Conservation (phyloP, 2,888 invertebrate genomes). For the Orgyia antiqua region DNA sequence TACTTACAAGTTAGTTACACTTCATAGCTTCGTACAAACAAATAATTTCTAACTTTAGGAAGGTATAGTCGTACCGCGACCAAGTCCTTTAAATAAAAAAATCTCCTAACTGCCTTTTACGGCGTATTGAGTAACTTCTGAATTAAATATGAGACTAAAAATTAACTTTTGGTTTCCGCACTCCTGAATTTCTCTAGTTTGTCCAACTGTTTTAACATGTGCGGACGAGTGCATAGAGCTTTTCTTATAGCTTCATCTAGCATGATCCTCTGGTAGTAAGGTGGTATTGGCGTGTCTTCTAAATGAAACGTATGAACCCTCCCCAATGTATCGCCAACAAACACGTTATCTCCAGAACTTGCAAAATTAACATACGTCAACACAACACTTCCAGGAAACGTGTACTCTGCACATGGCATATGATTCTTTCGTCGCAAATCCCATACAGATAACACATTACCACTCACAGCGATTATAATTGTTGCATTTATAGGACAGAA, state of each 20-base stretch:
- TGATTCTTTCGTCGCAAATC: slow-evolving; percentile 85
- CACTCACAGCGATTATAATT: slow-evolving; percentile 82
- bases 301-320: slow-evolving; percentile 82
- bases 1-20: too few relatives aligned
- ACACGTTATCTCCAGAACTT: slow-evolving; percentile 81
- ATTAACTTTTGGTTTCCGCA: neutral
- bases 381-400: slow-evolving; percentile 58
- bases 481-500: slow-evolving; percentile 89
- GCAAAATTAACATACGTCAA: slow-evolving; percentile 81
- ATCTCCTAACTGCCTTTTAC: too few relatives aligned
- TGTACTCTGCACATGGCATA: slow-evolving; percentile 80
- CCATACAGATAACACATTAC: slow-evolving; percentile 85
- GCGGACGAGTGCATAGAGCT: slow-evolving; percentile 80
- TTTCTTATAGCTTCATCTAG: slow-evolving; percentile 81
- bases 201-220: slow-evolving; percentile 78
- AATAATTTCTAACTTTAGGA: too few relatives aligned
- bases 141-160: too few relatives aligned
- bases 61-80: too few relatives aligned
- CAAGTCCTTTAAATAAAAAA: too few relatives aligned
- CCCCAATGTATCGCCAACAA: slow-evolving; percentile 83
- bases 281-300: slow-evolving; percentile 86
- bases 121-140: too few relatives aligned
- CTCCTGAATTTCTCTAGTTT: slow-evolving; percentile 48
- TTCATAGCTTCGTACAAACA: too few relatives aligned
- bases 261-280: slow-evolving; percentile 82